These are phyloP conservation scores for Scylla paramamosain DNA, from an alignment of 1,140 invertebrate genomes.

Conservation along the genomic window DNA sequence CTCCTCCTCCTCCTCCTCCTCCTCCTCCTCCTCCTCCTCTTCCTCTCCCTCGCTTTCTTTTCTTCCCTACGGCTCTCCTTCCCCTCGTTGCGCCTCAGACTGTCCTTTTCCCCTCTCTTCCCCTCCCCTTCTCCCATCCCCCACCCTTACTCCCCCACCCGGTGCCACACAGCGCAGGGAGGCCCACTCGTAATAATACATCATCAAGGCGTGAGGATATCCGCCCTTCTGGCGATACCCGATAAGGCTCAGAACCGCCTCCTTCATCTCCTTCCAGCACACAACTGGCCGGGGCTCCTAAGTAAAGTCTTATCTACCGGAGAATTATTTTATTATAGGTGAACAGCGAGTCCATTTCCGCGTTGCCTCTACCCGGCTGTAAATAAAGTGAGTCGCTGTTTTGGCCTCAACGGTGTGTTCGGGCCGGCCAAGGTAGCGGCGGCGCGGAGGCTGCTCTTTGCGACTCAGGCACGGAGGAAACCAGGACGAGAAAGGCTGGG, in stretches of 20 bases:
- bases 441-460: not conserved
- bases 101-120: not conserved
- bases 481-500: not conserved
- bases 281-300: slow-evolving; percentile 4
- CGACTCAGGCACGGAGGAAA: not conserved
- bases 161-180: too few relatives aligned
- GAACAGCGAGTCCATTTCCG: slow-evolving; percentile 37
- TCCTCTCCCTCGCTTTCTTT: not conserved
- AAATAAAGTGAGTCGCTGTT: not conserved
- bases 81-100: not conserved
- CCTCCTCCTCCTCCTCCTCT: not conserved
- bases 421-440: not conserved
- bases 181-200: not conserved
- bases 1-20: not conserved
- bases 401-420: not conserved
- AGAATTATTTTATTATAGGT: slow-evolving; percentile 48
- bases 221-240: not conserved
- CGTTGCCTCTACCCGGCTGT: not conserved
- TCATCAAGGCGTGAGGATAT: not conserved
- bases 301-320: slow-evolving; percentile 47
- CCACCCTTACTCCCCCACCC: too few relatives aligned
- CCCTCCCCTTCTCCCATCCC: not conserved
- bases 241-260: not conserved
- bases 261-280: not conserved
- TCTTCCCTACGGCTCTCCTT: not conserved